Base-by-base conservation (phyloP, 2,888 invertebrate genomes). In the Pherbina coryleti region DNA sequence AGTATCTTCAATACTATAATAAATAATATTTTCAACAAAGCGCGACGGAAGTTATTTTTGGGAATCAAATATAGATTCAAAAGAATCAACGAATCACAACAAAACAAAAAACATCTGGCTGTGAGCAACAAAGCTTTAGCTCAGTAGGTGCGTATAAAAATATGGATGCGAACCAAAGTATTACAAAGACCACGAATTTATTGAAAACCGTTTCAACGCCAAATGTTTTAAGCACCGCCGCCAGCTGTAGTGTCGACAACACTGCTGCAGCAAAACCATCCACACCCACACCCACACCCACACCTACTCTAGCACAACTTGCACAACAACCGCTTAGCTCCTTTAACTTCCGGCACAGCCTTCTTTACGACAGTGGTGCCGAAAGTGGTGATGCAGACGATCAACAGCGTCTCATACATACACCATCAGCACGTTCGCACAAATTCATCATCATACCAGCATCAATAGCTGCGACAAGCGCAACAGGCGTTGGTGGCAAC, bases 391-490 rank as follows among this genome's bases (percentile, higher is more conserved):
- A 84, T 77, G 88, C 85, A 74, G 84, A 82, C 75, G 89, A 89
- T 71, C 88, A 88, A 73, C 82, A 86, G 8, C 86, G 86, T 3
- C 86, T 89, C 44, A 84, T 89, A 34, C 86, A 86, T 44, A 83
- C 85, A 14, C 82, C 89, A 0, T 86, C 89, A 9, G 80, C 84
- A 75, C 86, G 87, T 62, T 84, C 87, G 3, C 88, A 88, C 76
- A 89, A 88, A 81, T 89, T 85, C 78, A 89, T 89, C 55, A 89
- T 89, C 5, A 89, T 89, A 77, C 89, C 89, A 72, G 85, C 89
- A 55, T 83, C 86, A 57, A 2, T 25, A 19, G 57, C 28, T 31
- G 0, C 72, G 53, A 28, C 49, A 7, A 49, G 28, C 3, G 71
- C n/a, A 5, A 14, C 22, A 25, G n/a, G 28, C 69, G 17, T 25